Conservation (phyloP, 2,888 invertebrate genomes). For the Pyrochroa serraticornis region DNA sequence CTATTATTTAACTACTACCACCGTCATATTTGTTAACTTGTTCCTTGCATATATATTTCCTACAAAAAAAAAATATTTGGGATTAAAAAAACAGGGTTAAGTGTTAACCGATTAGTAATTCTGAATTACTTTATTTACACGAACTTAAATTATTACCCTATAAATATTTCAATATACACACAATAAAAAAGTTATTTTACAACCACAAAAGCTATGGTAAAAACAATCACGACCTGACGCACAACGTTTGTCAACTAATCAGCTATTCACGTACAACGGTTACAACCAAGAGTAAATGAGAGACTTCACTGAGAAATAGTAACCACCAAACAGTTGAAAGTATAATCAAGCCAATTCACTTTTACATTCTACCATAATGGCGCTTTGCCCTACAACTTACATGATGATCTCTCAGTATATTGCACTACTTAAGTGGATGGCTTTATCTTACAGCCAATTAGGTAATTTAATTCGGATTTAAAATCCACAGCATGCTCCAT, state of each 20-base stretch:
- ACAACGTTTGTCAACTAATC: constrained; percentile 16
- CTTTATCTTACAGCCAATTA: constrained; percentile 40
- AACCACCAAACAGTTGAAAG: constrained; percentile 11
- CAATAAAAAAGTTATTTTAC: constrained; percentile 41
- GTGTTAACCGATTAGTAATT: constrained; percentile 1
- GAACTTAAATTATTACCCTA: constrained; percentile 31
- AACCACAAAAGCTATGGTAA: constrained; percentile 33
- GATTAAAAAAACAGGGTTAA: constrained; percentile 4
- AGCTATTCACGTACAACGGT: constrained; percentile 26
- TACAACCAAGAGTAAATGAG: constrained; percentile 27
- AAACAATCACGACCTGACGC: constrained; percentile 26
- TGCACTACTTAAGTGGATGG: constrained; percentile 44
- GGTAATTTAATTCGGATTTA: constrained; percentile 34
- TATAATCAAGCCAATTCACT: constrained; percentile 4
- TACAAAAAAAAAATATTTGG: too few relatives aligned
- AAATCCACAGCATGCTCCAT: constrained; percentile 27
- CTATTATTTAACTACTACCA: too few relatives aligned
- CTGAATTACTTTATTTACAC: constrained; percentile 29
- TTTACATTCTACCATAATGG: constrained; percentile 1
- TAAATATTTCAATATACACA: constrained; percentile 35
- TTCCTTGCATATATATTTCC: too few relatives aligned
- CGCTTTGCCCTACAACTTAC: background rate
- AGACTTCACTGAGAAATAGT: constrained; percentile 11
- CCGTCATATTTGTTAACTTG: too few relatives aligned
- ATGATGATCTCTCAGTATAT: constrained; percentile 29